Percentiles rank a stretch among this genome's conserved stretches.
Evolutionary conservation across 2,797 vertebrate genomes (phyloP).

Genomic region (Graptemys geographica): DNA sequence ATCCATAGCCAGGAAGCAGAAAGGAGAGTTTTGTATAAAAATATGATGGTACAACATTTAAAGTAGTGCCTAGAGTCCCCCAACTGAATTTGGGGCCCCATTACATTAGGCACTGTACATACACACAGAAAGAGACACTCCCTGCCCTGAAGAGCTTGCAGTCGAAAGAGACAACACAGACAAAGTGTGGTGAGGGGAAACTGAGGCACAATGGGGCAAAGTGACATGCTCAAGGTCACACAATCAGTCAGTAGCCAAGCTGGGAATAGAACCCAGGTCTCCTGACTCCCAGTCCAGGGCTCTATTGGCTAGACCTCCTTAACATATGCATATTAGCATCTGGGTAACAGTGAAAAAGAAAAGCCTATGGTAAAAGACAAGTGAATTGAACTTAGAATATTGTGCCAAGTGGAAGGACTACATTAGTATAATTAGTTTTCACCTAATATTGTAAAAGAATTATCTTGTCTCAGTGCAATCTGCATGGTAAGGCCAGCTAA

Average conservation of each 20-base stretch:
- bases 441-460: neutral
- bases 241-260: neutral
- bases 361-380: neutral
- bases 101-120: no score
- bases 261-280: neutral
- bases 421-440: neutral
- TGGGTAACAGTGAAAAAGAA: neutral
- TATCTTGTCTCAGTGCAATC: neutral
- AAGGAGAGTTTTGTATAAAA: neutral
- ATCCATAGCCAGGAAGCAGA: neutral
- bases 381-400: neutral
- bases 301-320: neutral
- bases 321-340: neutral
- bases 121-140: no score
- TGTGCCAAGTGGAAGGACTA: neutral
- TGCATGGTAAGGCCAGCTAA: fast-evolving
- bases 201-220: neutral
- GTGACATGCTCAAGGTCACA: neutral
- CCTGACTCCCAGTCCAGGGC: neutral
- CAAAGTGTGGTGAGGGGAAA: neutral
- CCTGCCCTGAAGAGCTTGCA: no score
- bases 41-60: neutral
- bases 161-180: neutral
- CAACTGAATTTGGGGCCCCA: neutral
- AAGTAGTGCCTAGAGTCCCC: neutral